Evolutionary conservation across 2,797 vertebrate genomes (phyloP), one percentile per base, ranked within the genome.

Genomic region (Mormyrops attenuatus): DNA sequence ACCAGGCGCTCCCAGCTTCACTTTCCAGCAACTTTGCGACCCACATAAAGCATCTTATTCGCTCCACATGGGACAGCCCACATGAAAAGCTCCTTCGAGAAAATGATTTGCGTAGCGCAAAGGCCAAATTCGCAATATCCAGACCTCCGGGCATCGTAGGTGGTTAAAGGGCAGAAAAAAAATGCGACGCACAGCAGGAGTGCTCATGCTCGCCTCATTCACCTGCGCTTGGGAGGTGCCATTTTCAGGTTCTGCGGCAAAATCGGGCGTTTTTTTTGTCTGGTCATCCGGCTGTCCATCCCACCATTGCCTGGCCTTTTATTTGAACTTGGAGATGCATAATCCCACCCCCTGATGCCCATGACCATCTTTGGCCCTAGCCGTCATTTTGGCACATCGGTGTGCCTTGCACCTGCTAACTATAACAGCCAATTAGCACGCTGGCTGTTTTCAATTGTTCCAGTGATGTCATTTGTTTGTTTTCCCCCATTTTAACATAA

Each of bases 21-120:
- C 57, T 89, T 89, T 91, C 85, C 90, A 53, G 47, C 26, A 87
- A 80, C 77, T 90, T 50, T 13, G 26, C 89, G 91, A 90, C 91
- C 91, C 86, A 88, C 86, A 89, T 90, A 88, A 73, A 69, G 69
- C 20, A 22, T 55, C 52, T 88, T 89, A 89, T 88, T 66, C 41
- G 53, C 49, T 66, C 84, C 89, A 85, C 88, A 57, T 22, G 89
- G 84, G 88, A 60, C 26, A 49, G 88, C 77, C 89, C 57, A n/a
- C 57, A 30, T 85, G 41, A 86, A 89, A 86, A 47, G 22, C 5
- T 55, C 57, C 55, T 66, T 20, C 50, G 26, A 89, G 80, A 50
- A 86, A 66, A 84, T 2, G 60, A 89, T 30, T 53, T 49, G 60
- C 26, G 55, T n/a, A 9, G 41, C 26, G 22, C 53, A n/a, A 85